Evolutionary conservation across 2,113 vertebrate species (phyloP).

Genomic region (Nyctibius bracteatus): DNA sequence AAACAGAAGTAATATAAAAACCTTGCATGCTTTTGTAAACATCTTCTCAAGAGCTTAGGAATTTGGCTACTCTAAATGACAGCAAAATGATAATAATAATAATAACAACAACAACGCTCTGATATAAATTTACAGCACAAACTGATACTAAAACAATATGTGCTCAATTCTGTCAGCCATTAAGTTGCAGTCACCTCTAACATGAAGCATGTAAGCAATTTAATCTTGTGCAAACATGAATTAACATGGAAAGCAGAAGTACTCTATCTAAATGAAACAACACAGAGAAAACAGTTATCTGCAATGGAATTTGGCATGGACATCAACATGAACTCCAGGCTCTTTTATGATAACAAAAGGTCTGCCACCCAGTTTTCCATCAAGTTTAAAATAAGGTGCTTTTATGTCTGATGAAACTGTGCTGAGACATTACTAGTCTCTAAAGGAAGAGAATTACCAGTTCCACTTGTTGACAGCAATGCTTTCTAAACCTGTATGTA

Average conservation of each 20-base stretch:
- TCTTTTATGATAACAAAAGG: background rate
- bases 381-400: too few relatives aligned
- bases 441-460: too few relatives aligned
- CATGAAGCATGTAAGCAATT: background rate
- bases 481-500: too few relatives aligned
- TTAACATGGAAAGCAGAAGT: background rate
- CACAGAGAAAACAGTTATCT: background rate
- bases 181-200: background rate
- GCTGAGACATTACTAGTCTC: too few relatives aligned
- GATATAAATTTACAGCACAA: background rate
- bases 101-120: background rate
- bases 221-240: constrained; percentile 9
- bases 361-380: too few relatives aligned
- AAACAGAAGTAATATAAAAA: background rate
- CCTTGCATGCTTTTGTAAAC: background rate
- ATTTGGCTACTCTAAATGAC: background rate
- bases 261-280: background rate
- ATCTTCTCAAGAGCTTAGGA: background rate
- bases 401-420: too few relatives aligned
- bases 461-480: too few relatives aligned
- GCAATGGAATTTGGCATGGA: background rate
- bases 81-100: background rate
- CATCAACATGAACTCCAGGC: background rate
- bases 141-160: background rate
- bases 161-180: background rate